Evolutionary conservation across 2,888 invertebrate genomes (phyloP).

Genomic region (Aspidapion aeneum): DNA sequence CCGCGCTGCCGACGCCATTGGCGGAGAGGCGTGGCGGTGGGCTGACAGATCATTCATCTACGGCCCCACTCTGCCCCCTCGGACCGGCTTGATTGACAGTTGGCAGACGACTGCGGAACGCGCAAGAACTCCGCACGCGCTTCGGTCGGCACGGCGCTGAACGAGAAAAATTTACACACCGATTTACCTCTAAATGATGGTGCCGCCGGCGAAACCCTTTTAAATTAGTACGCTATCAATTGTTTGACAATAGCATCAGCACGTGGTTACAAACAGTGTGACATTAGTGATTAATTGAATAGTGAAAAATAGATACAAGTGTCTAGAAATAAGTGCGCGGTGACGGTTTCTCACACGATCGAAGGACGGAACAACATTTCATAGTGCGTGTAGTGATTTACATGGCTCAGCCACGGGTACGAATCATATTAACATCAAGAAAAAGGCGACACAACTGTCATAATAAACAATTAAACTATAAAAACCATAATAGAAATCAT

Average conservation of each 20-base stretch:
- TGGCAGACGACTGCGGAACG: constrained; percentile 63
- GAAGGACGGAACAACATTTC: constrained; percentile 36
- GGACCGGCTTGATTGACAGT: constrained; percentile 60
- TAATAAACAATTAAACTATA: too few species aligned
- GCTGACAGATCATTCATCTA: constrained; percentile 51
- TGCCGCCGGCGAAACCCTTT: constrained; percentile 30
- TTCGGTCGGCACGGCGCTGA: constrained; percentile 40
- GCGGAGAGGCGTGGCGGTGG: constrained; percentile 43
- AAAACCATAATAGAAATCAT: too few species aligned
- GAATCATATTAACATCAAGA: constrained; percentile 46
- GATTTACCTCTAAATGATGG: constrained; percentile 32
- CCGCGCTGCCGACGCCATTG: constrained; percentile 43
- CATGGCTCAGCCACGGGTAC: constrained; percentile 90
- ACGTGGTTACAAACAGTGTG: constrained; percentile 33
- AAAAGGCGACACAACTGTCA: constrained; percentile 33
- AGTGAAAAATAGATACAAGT: constrained; percentile 10
- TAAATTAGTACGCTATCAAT: constrained; percentile 29
- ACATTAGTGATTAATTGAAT: constrained; percentile 35
- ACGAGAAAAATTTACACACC: constrained; percentile 32
- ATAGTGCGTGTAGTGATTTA: constrained; percentile 65
- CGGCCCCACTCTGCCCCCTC: constrained; percentile 55
- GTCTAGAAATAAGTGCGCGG: constrained; percentile 26
- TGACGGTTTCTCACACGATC: constrained; percentile 36
- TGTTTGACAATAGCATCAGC: constrained; percentile 27
- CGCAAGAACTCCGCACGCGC: constrained; percentile 56